Evolutionary conservation across 1,140 invertebrate species (phyloP), one percentile per base, ranked within the genome.

Genomic region (Chlorops oryzae): DNA sequence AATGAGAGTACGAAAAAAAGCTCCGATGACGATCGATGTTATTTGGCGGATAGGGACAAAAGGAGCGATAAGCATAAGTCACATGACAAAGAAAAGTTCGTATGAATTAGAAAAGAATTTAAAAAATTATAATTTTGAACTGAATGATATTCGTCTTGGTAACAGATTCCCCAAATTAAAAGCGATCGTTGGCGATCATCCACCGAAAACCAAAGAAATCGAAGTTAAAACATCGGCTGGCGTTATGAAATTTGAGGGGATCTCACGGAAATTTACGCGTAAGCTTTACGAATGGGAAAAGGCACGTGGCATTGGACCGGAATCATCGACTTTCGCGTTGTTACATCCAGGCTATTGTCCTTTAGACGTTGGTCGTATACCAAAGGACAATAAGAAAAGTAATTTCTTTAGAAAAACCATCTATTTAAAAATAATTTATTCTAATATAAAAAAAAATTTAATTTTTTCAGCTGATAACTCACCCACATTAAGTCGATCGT

Each of bases 251-350:
- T 90, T 90, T 59, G 83, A 89, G 75, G 89, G 90, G 1, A 90
- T 90, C 52, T 90, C 86, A 0, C 80, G 87, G 43, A 90, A 90
- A 56, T 93, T 92, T 65, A 91, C 88, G 0, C 83, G 87, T 28
- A 92, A 92, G 64, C 75, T 93, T 0, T 90, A 90, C 65, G 89
- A 93, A 66, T 93, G 90, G 91, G 90, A 94, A 65, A 88, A 90
- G 53, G 83, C 87, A 23, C 74, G 82, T 40, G 87, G 87, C 3
- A 89, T 90, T 42, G 82, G 81, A 1, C 87, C 85, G 0, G 87
- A 89, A 69, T 81, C 81, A 0, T 90, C 87, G 1, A 90, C 88
- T 0, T 88, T 90, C 51, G 84, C 86, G 0, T 65, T 90, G 0
- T 72, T 91, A 0, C 80, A 82, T 59, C 79, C 81, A 1, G 78